Percentiles rank a stretch among this genome's conserved stretches.
These are phyloP conservation scores for Lasioglossum marginatum DNA, from an alignment of 2,888 invertebrate genomes.

Conservation along the genomic window DNA sequence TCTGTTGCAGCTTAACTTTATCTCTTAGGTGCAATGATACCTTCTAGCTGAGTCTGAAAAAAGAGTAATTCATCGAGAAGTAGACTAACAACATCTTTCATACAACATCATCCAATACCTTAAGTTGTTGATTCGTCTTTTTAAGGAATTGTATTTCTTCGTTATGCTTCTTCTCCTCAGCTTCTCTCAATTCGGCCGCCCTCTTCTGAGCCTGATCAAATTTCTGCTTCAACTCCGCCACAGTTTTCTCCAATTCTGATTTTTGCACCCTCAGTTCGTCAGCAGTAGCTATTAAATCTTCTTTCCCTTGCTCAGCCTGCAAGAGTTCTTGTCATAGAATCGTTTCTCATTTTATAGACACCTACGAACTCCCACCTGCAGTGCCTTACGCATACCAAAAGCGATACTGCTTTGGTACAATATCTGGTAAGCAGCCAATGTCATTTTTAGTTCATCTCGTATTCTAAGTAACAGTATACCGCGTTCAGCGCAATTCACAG, in stretches of 20 bases:
- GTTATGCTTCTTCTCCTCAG: slow-evolving; percentile 96
- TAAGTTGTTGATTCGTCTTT: slow-evolving; percentile 97
- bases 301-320: slow-evolving; percentile 94
- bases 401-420: slow-evolving; percentile 99
- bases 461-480: slow-evolving; percentile 96
- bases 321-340: slow-evolving; percentile 10
- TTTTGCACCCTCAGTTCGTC: slow-evolving; percentile 89
- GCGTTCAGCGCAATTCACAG: slow-evolving; percentile 98
- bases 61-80: slow-evolving; percentile 19
- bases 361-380: slow-evolving; percentile 87
- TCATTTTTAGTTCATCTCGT: slow-evolving; percentile 98
- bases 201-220: slow-evolving; percentile 94
- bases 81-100: slow-evolving; percentile 6
- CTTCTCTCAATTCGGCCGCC: slow-evolving; percentile 92
- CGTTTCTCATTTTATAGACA: not conserved
- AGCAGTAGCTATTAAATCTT: slow-evolving; percentile 91
- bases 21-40: slow-evolving; percentile 97
- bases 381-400: slow-evolving; percentile 98
- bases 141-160: slow-evolving; percentile 97
- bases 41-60: slow-evolving; percentile 95
- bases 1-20: slow-evolving; percentile 83
- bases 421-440: slow-evolving; percentile 98
- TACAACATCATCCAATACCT: slow-evolving; percentile 86
- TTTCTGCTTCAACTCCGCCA: slow-evolving; percentile 88
- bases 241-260: slow-evolving; percentile 85